Evolutionary conservation across 2,888 invertebrate genomes (phyloP), one percentile per base, ranked within the genome.

Genomic region (Metacarcinus magister): DNA sequence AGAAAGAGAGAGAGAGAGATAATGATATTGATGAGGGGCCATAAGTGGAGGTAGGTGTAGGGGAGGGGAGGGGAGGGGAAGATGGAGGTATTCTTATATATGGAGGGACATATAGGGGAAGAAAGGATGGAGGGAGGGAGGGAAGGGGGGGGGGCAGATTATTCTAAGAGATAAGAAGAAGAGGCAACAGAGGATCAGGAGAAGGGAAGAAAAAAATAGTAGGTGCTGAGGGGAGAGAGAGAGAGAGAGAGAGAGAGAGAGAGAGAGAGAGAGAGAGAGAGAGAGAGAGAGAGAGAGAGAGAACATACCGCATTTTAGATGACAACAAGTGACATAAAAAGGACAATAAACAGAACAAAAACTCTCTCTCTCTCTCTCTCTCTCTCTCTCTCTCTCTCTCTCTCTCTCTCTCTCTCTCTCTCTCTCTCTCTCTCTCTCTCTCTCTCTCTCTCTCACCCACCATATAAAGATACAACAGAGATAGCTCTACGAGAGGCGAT

Each of bases 221-320:
- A 67, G 67, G 19, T 67, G 67, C 23, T 67, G 82, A 82, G 82
- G 32, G 32, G n/a, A 75, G 75, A 75, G n/a, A 75, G 75, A 75
- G 8, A 32, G 75, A 75, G 75, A 75, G 75, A 75, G 75, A 75
- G 75, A 75, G 75, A 75, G 75, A 75, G 75, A 75, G 75, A 75
- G 75, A 75, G 75, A 75, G 75, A 90, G 90, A 43, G 43, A 90
- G 43, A 90, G 90, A 90, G 43, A 90, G 90, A 43, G 43, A 43
- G 43, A 43, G 90, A 90, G 90, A 90, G 90, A 44, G 67, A 82
- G 82, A 82, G 82, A 82, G 32, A 82, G 32, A 32, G 32, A 82
- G 82, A 32, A 32, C 32, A 28, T 28, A 82, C 23, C 7, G 5
- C 7, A 82, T 28, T 75, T 28, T 28, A 28, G 2, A 28, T 23